Evolutionary conservation across 1,140 invertebrate genomes (phyloP), one percentile per base, ranked within the genome.

Genomic region (Aphaenogaster rudis): DNA sequence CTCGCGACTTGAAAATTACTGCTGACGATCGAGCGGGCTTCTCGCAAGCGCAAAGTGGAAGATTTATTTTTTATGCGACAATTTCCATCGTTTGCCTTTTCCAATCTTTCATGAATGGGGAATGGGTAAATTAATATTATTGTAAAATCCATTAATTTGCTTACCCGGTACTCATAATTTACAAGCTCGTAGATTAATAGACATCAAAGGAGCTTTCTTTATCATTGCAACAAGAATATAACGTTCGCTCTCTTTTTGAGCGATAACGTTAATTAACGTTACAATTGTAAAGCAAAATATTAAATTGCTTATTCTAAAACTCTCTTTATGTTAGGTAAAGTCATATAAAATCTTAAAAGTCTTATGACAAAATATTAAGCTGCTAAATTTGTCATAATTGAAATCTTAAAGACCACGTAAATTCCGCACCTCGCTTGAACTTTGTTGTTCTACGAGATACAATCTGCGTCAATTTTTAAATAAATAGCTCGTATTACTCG

Each of bases 1-100:
- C 45, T 64, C 78, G 79, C 21, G 39, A 81, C 39, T 79, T 71
- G 15, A 45, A 79, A 45, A 71, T 81, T 81, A 42, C 36, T 45
- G 50, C 48, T 17, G 45, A n/a, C 9, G 21, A 69, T 69, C n/a
- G 21, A 57, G 39, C 50, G 15, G 3, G 1, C 39, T 33, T 71
- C 59, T 81, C 6, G 15, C 39, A 7, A 39, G n/a, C n/a, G 11
- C 9, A 42, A 33, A 54, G 13, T 3, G 21, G 39, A 1, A 13
- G 36, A 45, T 57, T 71, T 39, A 9, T 71, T n/a, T 15, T 69
- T 57, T 69, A 81, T 28, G 77, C 45, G 36, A 39, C 50, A 6
- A 28, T 59, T 48, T 57, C 36, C 8, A 33, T 13, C 9, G 21
- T 57, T 57, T 42, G n/a, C 5, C 33, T 28, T 11, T 80, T 42